Conservation (phyloP, 2,888 invertebrate genomes). For the Athalia circularis region DNA sequence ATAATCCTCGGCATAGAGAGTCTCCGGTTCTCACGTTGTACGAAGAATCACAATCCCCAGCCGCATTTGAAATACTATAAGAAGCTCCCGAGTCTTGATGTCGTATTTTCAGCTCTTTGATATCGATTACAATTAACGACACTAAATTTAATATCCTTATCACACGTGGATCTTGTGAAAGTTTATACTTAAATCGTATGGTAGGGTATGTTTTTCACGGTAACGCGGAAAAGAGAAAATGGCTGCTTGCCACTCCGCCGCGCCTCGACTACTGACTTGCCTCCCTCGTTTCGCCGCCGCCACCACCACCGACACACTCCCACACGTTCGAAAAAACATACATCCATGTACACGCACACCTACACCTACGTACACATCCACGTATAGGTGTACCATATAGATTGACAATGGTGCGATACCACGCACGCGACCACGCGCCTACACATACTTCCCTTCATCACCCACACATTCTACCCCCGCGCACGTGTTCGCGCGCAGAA, state of each 20-base stretch:
- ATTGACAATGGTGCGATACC: too few species aligned
- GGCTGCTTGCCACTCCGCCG: constrained; percentile 73
- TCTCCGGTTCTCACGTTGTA: too few species aligned
- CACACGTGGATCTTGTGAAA: not conserved
- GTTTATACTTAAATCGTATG: not conserved
- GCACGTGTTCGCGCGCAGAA: constrained; percentile 73
- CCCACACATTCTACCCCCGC: constrained; percentile 57
- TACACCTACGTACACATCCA: too few species aligned
- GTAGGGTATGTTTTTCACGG: constrained; percentile 1
- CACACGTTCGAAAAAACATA: constrained; percentile 56
- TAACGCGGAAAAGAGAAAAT: constrained; percentile 60
- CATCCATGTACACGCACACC: too few species aligned
- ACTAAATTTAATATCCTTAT: too few species aligned
- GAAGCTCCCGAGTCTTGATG: too few species aligned
- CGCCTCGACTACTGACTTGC: constrained; percentile 73
- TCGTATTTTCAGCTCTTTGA: too few species aligned
- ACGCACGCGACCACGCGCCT: constrained; percentile 40
- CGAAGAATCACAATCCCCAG: too few species aligned
- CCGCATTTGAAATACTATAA: too few species aligned
- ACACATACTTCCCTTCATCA: constrained; percentile 61
- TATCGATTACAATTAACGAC: too few species aligned
- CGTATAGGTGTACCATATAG: too few species aligned
- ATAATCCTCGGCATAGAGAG: too few species aligned
- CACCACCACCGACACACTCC: constrained; percentile 53
- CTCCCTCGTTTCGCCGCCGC: constrained; percentile 69